phyloP scores from a whole-genome alignment of 1,140 invertebrate species.

The Diorhabda carinulata region DNA sequence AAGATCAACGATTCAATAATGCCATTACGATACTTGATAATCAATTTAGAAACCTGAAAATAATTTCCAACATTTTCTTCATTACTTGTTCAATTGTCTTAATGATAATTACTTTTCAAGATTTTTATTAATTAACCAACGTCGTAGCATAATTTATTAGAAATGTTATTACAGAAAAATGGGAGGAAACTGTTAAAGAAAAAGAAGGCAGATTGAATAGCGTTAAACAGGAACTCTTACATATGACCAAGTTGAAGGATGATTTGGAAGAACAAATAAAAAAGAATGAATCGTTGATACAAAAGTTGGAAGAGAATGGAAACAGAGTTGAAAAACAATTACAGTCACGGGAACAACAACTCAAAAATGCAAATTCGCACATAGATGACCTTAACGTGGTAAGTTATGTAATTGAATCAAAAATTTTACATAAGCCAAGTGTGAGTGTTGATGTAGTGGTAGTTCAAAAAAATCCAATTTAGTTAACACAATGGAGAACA shows the following conservation, averaged over 20 bases:
- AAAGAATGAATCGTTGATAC: constrained; percentile 25
- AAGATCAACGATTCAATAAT: no score
- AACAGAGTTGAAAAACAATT: constrained; percentile 30
- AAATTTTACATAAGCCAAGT: no score
- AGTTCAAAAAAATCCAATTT: no score
- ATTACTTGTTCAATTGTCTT: no score
- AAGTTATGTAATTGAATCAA: constrained; percentile 1
- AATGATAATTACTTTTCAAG: no score
- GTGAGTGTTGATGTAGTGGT: no score
- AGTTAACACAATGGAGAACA: no score
- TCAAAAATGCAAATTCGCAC: constrained; percentile 28
- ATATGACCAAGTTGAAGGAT: constrained; percentile 19
- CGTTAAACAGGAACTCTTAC: constrained; percentile 19
- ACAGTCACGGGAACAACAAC: constrained; percentile 31
- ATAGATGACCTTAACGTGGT: constrained; percentile 29
- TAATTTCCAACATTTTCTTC: no score
- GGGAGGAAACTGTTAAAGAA: constrained; percentile 25
- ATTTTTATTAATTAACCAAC: no score
- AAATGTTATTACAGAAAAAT: constrained; percentile 18
- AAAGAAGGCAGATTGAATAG: constrained; percentile 20
- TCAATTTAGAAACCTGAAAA: no score
- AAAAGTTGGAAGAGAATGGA: constrained; percentile 33
- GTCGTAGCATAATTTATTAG: not conserved
- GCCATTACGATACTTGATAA: no score
- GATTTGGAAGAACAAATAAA: constrained; percentile 29